Evolutionary conservation across 2,888 invertebrate species (phyloP).

Genomic region (Phymatocera aterrima): DNA sequence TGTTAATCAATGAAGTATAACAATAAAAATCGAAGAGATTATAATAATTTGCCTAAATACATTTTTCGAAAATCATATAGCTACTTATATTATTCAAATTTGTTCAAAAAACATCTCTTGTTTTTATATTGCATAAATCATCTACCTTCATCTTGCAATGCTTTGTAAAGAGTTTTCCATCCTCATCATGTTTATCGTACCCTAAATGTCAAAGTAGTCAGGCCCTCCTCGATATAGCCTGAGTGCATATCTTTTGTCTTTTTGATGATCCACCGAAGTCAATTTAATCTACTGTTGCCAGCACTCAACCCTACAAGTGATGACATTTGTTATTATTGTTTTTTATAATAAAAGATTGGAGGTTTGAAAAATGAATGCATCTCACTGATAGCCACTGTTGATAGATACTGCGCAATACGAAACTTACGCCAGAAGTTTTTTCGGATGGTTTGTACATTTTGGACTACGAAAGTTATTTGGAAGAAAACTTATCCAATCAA

Average conservation of each 20-base stretch:
- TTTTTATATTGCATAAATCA: conserved; percentile 13
- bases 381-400: not conserved
- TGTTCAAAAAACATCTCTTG: not conserved
- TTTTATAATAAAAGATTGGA: conserved; percentile 95
- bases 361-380: conserved; percentile 72
- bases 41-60: conserved; percentile 14
- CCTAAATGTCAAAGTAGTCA: conserved; percentile 89
- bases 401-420: too few relatives aligned
- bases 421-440: too few relatives aligned
- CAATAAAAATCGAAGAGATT: conserved; percentile 44
- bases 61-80: not conserved
- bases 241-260: conserved; percentile 85
- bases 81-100: too few relatives aligned
- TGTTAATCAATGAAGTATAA: conserved; percentile 87
- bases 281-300: conserved; percentile 76
- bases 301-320: conserved; percentile 74
- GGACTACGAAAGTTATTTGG: too few relatives aligned
- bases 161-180: conserved; percentile 93
- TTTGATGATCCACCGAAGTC: conserved; percentile 84
- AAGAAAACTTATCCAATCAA: too few relatives aligned
- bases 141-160: conserved; percentile 95
- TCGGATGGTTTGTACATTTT: too few relatives aligned
- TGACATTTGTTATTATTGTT: conserved; percentile 85
- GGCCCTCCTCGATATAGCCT: conserved; percentile 86
- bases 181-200: conserved; percentile 86